Evolutionary conservation across 2,888 invertebrate species (phyloP), one percentile per base, ranked within the genome.

Genomic region (Lasioglossum zephyrum): DNA sequence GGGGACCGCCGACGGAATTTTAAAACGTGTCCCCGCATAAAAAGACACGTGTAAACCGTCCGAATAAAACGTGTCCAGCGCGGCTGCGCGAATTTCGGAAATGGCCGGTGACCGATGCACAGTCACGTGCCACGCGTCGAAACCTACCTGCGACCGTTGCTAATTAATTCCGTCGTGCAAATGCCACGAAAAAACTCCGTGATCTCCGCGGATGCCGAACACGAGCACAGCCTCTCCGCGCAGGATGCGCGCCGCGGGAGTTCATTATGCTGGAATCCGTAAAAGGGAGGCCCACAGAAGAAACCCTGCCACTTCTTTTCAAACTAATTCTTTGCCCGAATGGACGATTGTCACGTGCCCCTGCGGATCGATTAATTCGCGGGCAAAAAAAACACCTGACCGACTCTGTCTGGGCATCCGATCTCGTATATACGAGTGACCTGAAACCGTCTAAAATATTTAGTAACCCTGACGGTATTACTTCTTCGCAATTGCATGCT

Each of bases 1-100:
- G 73, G 57, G 78, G 79, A 39, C 44, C 75, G 60, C 26, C 82
- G 41, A n/a, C 81, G 84, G 87, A 86, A 88, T 90, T 90, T 85
- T 86, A 81, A 87, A 85, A 90, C 93, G 92, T 93, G 93, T 80
- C 87, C 84, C 39, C 69, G 92, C 93, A 93, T 93, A 92, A 91
- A 87, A 73, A 74, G 73, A 72, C 31, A 63, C 72, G 83, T 69
- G 83, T 73, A 86, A 81, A 86, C 89, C 77, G 79, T 69, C 44
- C 81, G 84, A 84, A 80, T 87, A 88, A 89, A 88, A 92, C 86
- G 82, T 91, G 57, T 57, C n/a, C 57, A 90, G 88, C 89, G 85
- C 83, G 88, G 88, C 16, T 16, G 63, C 89, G 86, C 85, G 88
- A 92, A 92, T 76, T 73, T 92, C 88, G 91, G 85, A 87, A 92